phyloP scores from a whole-genome alignment of 2,797 vertebrate species.

The Mastacembelus armatus region DNA sequence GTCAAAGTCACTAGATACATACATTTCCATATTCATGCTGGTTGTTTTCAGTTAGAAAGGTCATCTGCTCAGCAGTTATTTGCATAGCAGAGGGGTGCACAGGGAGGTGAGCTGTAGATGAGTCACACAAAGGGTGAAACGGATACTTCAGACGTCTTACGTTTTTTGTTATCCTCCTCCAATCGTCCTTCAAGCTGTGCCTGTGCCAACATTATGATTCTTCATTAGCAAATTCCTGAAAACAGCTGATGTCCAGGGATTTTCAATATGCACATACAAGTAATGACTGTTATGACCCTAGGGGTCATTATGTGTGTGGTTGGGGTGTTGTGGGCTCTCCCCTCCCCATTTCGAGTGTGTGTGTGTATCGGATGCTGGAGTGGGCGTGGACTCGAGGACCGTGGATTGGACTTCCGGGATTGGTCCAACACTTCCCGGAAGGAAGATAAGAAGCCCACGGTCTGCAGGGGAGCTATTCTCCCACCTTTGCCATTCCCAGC shows the following conservation, averaged over 20 bases:
- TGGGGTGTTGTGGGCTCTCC: no score
- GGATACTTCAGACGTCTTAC: conserved; percentile 11
- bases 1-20: conserved; percentile 56
- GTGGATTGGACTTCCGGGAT: no score
- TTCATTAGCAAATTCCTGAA: conserved; percentile 14
- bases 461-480: no score
- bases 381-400: no score
- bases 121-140: conserved; percentile 24
- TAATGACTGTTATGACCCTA: neutral
- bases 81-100: conserved; percentile 48
- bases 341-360: no score
- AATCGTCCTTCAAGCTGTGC: neutral
- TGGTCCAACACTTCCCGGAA: no score
- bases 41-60: conserved; percentile 66
- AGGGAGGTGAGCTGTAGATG: conserved; percentile 43
- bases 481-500: no score
- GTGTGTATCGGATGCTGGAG: no score
- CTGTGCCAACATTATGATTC: neutral
- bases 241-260: neutral
- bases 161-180: conserved; percentile 27
- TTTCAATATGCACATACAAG: neutral
- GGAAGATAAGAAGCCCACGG: no score
- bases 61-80: conserved; percentile 53
- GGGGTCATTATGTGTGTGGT: no score
- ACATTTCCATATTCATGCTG: conserved; percentile 70